These are phyloP conservation scores for Rhipidura dahli DNA, from an alignment of 2,113 vertebrate species.

Conservation along the genomic window DNA sequence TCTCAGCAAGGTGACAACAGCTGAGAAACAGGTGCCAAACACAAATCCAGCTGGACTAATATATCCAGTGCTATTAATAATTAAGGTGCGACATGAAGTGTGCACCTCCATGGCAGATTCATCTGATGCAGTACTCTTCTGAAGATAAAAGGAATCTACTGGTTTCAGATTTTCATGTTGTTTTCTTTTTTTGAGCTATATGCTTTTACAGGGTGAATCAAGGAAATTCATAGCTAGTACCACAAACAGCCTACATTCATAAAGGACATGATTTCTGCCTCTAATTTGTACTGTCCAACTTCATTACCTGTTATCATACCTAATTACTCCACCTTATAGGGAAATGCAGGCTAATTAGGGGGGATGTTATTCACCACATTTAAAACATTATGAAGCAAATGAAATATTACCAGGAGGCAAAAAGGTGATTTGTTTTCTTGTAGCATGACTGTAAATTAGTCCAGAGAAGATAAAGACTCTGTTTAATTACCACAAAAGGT, in stretches of 20 bases:
- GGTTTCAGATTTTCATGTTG: not conserved
- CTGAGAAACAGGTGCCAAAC: not conserved
- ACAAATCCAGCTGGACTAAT: not conserved
- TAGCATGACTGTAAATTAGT: constrained; percentile 68
- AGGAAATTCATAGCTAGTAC: not conserved
- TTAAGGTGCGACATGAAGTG: not conserved
- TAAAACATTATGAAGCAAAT: constrained; percentile 73
- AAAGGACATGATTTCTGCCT: constrained; percentile 47
- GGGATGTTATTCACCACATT: constrained; percentile 67
- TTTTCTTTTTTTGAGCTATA: not conserved
- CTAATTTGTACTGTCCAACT: constrained; percentile 70
- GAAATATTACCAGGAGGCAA: constrained; percentile 76
- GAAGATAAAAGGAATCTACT: not conserved
- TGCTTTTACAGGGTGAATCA: not conserved
- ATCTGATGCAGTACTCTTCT: fast-evolving
- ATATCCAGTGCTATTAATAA: not conserved
- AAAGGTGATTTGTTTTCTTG: constrained; percentile 69
- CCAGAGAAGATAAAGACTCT: constrained; percentile 52
- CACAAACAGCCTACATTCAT: not conserved
- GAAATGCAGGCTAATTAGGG: constrained; percentile 69
- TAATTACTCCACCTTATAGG: constrained; percentile 71
- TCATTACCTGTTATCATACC: constrained; percentile 65
- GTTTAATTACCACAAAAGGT: constrained; percentile 68
- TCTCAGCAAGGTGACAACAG: not conserved
- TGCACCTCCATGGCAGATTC: not conserved